Evolutionary conservation across 1,140 invertebrate species (phyloP).

Genomic region (Drosophila bocqueti): DNA sequence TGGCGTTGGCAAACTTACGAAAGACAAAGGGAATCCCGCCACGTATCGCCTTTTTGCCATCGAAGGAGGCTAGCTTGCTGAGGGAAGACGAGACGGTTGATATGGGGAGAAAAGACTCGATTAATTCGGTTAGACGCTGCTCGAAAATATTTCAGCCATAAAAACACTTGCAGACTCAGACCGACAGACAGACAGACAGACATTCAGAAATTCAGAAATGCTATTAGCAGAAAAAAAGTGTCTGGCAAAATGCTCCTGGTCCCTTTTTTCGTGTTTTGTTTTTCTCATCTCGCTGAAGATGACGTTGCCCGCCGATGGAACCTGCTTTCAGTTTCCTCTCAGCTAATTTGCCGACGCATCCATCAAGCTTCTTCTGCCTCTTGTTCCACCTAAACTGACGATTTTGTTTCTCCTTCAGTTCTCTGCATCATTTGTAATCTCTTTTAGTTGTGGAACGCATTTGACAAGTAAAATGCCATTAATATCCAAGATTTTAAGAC

Average conservation of each 20-base stretch:
- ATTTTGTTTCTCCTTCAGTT: background rate
- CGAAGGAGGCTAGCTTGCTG: constrained; percentile 97
- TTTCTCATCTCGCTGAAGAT: constrained; percentile 34
- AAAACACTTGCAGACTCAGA: constrained; percentile 66
- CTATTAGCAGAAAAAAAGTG: constrained; percentile 73
- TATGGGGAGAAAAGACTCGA: constrained; percentile 55
- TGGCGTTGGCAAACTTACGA: constrained; percentile 90
- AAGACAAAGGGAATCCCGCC: constrained; percentile 98
- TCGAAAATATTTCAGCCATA: constrained; percentile 60
- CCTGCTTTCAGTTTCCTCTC: constrained; percentile 61
- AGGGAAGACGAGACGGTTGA: constrained; percentile 84
- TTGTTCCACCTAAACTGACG: constrained; percentile 25
- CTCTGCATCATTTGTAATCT: constrained; percentile 54
- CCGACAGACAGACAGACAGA: constrained; percentile 31
- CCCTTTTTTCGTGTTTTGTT: constrained; percentile 51
- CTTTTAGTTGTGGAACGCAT: constrained; percentile 45
- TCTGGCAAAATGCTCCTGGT: constrained; percentile 77
- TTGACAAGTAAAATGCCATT: constrained; percentile 47
- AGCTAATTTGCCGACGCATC: constrained; percentile 78
- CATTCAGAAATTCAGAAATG: constrained; percentile 80
- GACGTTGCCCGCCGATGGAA: constrained; percentile 40
- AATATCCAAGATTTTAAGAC: constrained; percentile 32
- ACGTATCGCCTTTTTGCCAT: constrained; percentile 97
- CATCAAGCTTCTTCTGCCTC: constrained; percentile 57
- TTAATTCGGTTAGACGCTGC: constrained; percentile 49